Percentiles rank a stretch among this genome's conserved stretches.
phyloP scores from a whole-genome alignment of 2,113 vertebrate genomes.

The Psilopsiagon aymara region DNA sequence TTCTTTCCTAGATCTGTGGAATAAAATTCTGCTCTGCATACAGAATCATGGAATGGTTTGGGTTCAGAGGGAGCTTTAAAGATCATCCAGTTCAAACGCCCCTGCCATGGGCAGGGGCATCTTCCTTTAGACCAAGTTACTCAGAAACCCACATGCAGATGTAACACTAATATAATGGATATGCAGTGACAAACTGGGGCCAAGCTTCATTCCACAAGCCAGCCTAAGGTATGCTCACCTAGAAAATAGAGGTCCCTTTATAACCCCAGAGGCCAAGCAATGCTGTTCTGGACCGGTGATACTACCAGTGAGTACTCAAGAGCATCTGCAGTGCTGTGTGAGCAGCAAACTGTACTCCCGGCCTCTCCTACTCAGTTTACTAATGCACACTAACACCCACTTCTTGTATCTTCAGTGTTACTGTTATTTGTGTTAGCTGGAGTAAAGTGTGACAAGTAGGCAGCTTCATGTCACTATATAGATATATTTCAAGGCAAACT shows the following conservation, averaged over 20 bases:
- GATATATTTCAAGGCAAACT: neutral
- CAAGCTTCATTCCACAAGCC: neutral
- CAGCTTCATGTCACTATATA: fast-evolving
- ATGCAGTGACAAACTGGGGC: fast-evolving
- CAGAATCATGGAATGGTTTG: neutral
- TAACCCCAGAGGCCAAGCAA: neutral
- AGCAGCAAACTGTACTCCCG: neutral
- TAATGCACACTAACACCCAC: neutral
- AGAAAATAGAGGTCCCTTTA: neutral
- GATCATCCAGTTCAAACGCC: neutral
- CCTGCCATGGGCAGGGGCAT: neutral
- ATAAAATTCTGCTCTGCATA: neutral
- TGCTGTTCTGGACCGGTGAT: neutral
- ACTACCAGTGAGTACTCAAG: neutral
- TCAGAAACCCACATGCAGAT: neutral
- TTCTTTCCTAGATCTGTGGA: neutral
- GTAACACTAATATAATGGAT: neutral
- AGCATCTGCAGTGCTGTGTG: neutral
- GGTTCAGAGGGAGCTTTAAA: neutral
- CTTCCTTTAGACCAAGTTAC: neutral
- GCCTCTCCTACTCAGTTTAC: neutral
- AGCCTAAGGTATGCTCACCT: neutral
- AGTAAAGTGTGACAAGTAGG: neutral
- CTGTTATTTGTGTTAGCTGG: neutral
- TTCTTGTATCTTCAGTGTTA: neutral